Conservation (phyloP, 2,888 invertebrate genomes). For the Lutraria lutraria region DNA sequence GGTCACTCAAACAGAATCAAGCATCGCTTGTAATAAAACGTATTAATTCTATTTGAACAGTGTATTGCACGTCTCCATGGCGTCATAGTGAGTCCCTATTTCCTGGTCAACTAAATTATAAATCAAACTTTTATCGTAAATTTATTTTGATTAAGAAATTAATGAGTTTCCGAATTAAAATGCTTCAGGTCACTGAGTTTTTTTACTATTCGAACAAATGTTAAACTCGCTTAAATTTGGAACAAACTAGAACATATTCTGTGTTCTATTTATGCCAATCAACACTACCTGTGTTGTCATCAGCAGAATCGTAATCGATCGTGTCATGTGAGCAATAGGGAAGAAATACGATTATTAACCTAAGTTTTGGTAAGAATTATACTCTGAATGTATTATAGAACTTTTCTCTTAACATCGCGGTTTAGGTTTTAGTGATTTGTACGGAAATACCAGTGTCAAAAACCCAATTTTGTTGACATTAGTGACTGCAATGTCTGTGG, state of each 20-base stretch:
- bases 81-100: too few species aligned
- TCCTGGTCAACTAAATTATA: too few species aligned
- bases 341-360: background rate
- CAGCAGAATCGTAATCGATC: constrained; percentile 34
- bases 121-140: too few species aligned
- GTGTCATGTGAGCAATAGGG: constrained; percentile 26
- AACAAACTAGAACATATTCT: constrained; percentile 26
- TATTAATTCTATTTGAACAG: too few species aligned
- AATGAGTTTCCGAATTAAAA: too few species aligned
- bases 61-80: too few species aligned
- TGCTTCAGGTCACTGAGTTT: too few species aligned
- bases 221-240: constrained; percentile 12
- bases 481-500: too few species aligned
- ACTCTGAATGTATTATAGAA: background rate
- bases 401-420: background rate
- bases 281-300: constrained; percentile 35
- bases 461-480: background rate
- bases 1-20: too few species aligned
- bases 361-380: background rate
- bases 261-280: background rate
- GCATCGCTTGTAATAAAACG: too few species aligned
- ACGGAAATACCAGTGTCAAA: background rate
- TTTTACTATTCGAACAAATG: too few species aligned
- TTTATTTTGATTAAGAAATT: too few species aligned
- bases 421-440: background rate